Conservation (phyloP, 2,888 invertebrate species). For the Loripinus fragilis region DNA sequence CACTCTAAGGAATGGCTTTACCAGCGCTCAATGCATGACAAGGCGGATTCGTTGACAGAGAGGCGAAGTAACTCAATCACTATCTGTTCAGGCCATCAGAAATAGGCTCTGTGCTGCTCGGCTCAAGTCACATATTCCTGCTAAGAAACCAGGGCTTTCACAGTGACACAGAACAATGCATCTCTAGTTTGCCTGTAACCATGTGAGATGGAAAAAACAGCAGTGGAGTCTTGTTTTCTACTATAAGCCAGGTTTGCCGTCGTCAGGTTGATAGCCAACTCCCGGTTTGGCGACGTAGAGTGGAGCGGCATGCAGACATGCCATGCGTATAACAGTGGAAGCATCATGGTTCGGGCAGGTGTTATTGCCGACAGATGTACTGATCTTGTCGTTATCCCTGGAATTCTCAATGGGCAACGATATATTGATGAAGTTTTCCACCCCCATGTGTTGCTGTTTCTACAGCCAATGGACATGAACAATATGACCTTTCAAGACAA, state of each 20-base stretch:
- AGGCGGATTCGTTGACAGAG: background rate
- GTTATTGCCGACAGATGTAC: background rate
- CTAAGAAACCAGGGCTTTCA: background rate
- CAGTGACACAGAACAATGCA: background rate
- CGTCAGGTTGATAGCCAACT: background rate
- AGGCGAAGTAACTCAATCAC: background rate
- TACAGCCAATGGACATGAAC: no score
- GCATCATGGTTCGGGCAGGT: background rate
- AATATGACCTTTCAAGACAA: no score
- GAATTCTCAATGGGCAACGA: no score
- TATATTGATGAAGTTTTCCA: no score
- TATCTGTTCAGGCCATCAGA: background rate
- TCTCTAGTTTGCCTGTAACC: background rate
- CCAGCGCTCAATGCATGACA: background rate
- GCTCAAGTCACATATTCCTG: slow-evolving; percentile 6
- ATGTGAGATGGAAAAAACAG: background rate
- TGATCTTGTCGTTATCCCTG: background rate
- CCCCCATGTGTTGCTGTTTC: no score
- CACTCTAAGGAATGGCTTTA: background rate
- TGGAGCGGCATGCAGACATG: background rate
- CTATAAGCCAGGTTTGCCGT: background rate
- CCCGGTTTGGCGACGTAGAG: background rate
- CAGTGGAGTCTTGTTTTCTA: background rate
- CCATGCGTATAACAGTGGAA: slow-evolving; percentile 3
- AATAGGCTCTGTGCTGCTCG: background rate